Base-by-base conservation (phyloP, 2,888 invertebrate species). In the Drosophila borborema region DNA sequence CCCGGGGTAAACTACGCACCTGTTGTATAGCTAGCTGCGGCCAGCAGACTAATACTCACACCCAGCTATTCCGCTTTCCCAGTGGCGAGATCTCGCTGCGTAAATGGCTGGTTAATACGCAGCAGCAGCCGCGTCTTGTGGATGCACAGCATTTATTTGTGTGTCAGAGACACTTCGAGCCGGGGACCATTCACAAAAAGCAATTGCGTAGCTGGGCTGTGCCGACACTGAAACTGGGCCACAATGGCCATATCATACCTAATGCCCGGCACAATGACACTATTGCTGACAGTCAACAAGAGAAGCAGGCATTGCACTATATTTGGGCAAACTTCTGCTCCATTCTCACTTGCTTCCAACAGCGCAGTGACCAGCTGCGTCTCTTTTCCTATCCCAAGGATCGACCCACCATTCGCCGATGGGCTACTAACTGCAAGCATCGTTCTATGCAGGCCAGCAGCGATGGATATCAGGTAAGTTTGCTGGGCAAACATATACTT, bases 401-500 rank as follows among this genome's bases (percentile, higher is more conserved):
- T 46, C 74, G 73, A 6, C 60, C 75, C 12, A 71, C 78, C 12
- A 68, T 81, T 14, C 82, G 81, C 5, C 82, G 78, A 36, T 90
- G 90, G 90, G 91, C 91, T 1, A 73, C 76, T 8, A 90, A 86
- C 12, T 91, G 91, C 55, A 78, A 82, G 23, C 90, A 90, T 67
- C 83, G 88, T 6, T 77, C 82, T 2, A 87, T 78, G 76, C 87
- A 87, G 64, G 91, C 91, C n/a, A 82, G 79, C 41, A 83, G 82
- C 23, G 78, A 90, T 59, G 79, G 82, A 0, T 90, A 82, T n/a
- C 78, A 79, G 55, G 80, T 80, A 38, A 4, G 28, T 28, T 28
- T 28, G 28, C 28, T 3, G 28, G 28, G 6, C 28, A 28, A 28
- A 28, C 6, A 28, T 28, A 28, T 28, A 6, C 5, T 6, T 6